Evolutionary conservation across 2,888 invertebrate species (phyloP), one percentile per base, ranked within the genome.

Genomic region (Hipparchia sbordonii): DNA sequence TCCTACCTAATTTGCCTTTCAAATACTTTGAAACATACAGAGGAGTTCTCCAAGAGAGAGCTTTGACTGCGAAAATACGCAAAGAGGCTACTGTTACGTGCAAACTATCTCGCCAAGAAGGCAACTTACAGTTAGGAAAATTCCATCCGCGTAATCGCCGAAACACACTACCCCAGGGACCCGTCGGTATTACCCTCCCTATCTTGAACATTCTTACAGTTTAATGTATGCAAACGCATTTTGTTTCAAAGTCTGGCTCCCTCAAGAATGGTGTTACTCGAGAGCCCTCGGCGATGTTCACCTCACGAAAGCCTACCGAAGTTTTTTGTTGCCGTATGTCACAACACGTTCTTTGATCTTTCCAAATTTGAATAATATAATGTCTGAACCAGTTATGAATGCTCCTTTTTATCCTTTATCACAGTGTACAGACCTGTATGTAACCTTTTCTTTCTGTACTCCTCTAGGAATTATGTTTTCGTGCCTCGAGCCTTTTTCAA

Each of bases 141-240:
- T 93, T 92, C 91, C 88, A 87, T 85, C 86, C 92, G 90, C 91
- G 93, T 93, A 93, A 93, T 93, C 92, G 92, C 89, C 92, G 85
- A 92, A 93, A 93, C 92, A 92, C 87, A 84, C 85, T 86, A 85
- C 92, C 89, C 87, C 70, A 77, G 89, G 84, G 91, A 88, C 85
- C 86, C 84, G 84, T 76, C 80, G 82, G 86, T 82, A 87, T 86
- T 87, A 88, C 90, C 87, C 89, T 87, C 90, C 88, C 89, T 91
- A 91, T 93, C 92, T 92, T 82, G 85, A 85, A 92, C 93, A 93
- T 93, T 93, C 93, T 92, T 92, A 92, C 87, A 91, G 89, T 93
- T 93, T 93, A 93, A 93, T 93, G 90, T 93, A 93, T 93, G 93
- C 93, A 93, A 93, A 93, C 93, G 93, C 93, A 93, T 93, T 93